Base-by-base conservation (phyloP, 2,888 invertebrate species). In the Cryptosula pallasiana region DNA sequence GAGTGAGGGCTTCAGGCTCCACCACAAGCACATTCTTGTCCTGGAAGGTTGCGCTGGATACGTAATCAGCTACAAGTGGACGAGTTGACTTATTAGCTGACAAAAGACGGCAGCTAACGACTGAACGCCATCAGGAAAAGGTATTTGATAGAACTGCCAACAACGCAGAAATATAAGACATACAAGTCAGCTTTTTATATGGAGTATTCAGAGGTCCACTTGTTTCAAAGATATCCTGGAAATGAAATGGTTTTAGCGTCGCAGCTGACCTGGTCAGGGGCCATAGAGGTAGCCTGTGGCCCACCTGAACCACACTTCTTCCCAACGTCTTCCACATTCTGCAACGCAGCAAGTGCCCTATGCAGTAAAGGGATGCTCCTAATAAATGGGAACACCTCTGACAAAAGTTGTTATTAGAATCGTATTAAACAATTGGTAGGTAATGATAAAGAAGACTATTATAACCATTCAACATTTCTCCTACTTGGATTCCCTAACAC, bases 121-220 rank as follows among this genome's bases (percentile, higher is more conserved):
- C n/a, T n/a, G n/a, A n/a, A 32, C 34, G n/a, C 20, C 69, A 32
- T 13, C 29, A 69, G 3, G 29, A 27, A n/a, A 69, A 25, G 13
- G 23, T 32, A 23, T 35, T 23, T 1, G 71, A 23, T 29, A 27
- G 20, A 36, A 27, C 29, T 32, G 16, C 3, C 16, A 54, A 32
- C 0, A 63, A 23, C 63, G 9, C 45, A 45, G 16, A 9, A 45
- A 13, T 45, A 13, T 13, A 9, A 58, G 9, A 74, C 74, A 32
- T 57, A 82, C 83, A 78, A 75, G 83, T 79, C 2, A 84, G 74
- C 75, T 83, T 83, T 73, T 82, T 84, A 78, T 78, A 84, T 20
- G 80, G 78, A 1, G 79, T 77, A 58, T 83, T 81, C 13, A 75
- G 77, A 45, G 79, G 78, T 69, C 74, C 77, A 35, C 78, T 78